Percentiles rank a stretch among this genome's conserved stretches.
These are phyloP conservation scores for Junco hyemalis DNA, from an alignment of 2,113 vertebrate species.

Conservation along the genomic window DNA sequence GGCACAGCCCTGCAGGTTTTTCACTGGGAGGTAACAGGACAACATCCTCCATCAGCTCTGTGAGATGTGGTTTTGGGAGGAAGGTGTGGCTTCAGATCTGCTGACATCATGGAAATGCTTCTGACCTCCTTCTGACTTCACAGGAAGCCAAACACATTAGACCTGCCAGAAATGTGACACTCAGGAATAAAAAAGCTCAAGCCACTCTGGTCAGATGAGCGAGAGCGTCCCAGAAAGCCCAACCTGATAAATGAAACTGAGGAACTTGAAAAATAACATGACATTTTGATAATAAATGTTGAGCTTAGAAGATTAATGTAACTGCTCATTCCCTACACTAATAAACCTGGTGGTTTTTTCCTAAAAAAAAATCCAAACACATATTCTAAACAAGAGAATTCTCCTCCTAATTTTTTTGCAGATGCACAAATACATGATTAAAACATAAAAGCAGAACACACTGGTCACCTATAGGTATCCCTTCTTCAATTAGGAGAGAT, in stretches of 20 bases:
- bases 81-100: background rate
- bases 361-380: background rate
- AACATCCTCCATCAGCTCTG: background rate
- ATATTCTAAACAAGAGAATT: background rate
- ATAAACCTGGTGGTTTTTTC: background rate
- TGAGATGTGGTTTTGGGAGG: background rate
- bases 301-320: background rate
- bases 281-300: background rate
- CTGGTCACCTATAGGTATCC: background rate
- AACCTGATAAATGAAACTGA: background rate
- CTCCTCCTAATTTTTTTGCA: background rate
- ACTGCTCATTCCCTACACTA: background rate
- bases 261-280: background rate
- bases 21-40: background rate
- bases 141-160: background rate
- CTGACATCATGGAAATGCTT: background rate
- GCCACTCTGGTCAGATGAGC: background rate
- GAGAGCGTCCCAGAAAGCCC: background rate
- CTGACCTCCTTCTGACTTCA: background rate
- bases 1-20: background rate
- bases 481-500: background rate
- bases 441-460: background rate
- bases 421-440: background rate
- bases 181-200: background rate
- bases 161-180: background rate